Evolutionary conservation across 2,113 vertebrate species (phyloP), one percentile per base, ranked within the genome.

Genomic region (Cynopterus brachyotis): DNA sequence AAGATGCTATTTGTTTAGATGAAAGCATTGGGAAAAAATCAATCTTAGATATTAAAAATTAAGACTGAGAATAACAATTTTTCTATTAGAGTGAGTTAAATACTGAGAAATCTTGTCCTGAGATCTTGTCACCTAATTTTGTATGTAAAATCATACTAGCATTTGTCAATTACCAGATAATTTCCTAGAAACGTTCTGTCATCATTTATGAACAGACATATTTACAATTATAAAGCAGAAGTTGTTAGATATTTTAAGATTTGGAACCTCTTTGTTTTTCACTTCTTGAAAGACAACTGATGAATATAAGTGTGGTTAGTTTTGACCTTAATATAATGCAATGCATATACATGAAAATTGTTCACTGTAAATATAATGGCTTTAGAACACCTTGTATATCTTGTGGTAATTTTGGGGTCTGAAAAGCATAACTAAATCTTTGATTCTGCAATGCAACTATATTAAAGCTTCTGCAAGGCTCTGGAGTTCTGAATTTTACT

Each of bases 141-240:
- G 10, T 69, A 7, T 83, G 20, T 82, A 42, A 84, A 42, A 59
- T 50, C 30, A 42, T 32, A 55, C 20, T 35, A 86, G 30, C 5
- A 35, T 84, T 88, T 93, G 16, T 88, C 35, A 90, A 22, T 86
- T 87, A 57, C 17, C 42, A 79, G 92, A 62, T 88, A 87, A 78
- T 95, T 84, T 81, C 55, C 45, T 60, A n/a, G 30, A 30, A 83
- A 70, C 10, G 53, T 67, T 87, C 53, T 95, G 59, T 81, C 19
- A 45, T 72, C 45, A 76, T 67, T 90, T 92, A 35, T 92, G 28
- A 87, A 62, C 30, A 60, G 19, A 66, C 4, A 60, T n/a, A 72
- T 94, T 81, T 94, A 30, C 20, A 93, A 32, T 79, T 93, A 40
- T 9, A 75, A 8, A 72, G 12, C 10, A 93, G 55, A 91, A 4